A percentile compares a stretch with the other conserved stretches of the same genome.
phyloP scores from a whole-genome alignment of 2,888 invertebrate genomes.

The Graphium colonna region DNA sequence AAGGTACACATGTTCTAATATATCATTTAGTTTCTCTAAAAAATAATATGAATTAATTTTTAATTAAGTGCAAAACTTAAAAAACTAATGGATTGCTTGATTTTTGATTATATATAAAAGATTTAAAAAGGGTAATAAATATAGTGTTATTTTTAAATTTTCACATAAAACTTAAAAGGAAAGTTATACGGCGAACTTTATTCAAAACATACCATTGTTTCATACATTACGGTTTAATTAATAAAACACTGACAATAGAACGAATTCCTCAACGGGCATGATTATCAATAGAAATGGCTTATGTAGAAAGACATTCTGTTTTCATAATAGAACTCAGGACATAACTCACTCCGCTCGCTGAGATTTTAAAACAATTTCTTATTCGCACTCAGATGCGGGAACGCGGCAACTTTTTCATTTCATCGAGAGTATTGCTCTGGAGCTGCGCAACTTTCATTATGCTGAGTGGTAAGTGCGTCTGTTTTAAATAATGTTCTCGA shows the following conservation, averaged over 20 bases:
- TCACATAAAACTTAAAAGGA: not conserved
- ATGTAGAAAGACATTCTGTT: not conserved
- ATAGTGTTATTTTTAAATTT: not conserved
- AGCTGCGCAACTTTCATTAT: conserved; percentile 53
- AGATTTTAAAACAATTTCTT: conserved; percentile 20
- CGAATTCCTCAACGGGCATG: too few species aligned
- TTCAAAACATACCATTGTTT: too few species aligned
- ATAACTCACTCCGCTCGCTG: not conserved
- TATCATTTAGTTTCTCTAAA: not conserved
- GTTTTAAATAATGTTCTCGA: conserved; percentile 21
- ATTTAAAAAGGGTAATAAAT: too few species aligned
- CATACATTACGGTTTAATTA: too few species aligned
- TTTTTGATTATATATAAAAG: not conserved
- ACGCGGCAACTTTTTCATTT: conserved; percentile 39
- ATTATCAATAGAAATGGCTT: not conserved
- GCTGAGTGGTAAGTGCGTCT: conserved; percentile 62
- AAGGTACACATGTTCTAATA: conserved; percentile 12
- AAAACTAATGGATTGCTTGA: too few species aligned
- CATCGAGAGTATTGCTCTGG: conserved; percentile 40
- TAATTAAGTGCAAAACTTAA: too few species aligned
- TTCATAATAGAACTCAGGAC: not conserved
- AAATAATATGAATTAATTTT: not conserved
- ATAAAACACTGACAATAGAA: too few species aligned
- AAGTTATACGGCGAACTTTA: too few species aligned
- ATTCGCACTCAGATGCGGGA: conserved; percentile 49